phyloP scores from a whole-genome alignment of 2,888 invertebrate genomes.

The Trissolcus brochymenae region DNA sequence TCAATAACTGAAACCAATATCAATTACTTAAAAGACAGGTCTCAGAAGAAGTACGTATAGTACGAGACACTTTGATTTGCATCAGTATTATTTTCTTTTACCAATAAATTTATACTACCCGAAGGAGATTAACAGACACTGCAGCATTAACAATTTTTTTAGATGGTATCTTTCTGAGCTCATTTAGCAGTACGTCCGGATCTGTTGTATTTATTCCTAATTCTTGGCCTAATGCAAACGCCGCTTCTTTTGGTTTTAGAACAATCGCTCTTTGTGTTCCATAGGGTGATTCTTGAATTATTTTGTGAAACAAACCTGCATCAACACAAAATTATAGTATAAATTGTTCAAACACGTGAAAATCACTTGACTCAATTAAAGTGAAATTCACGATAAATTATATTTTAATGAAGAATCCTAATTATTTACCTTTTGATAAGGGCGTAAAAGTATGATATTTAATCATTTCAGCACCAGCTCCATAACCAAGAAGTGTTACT shows the following conservation, averaged over 20 bases:
- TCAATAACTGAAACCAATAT: background rate
- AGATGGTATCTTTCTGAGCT: constrained; percentile 41
- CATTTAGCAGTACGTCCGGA: constrained; percentile 63
- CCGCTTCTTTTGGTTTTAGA: constrained; percentile 60
- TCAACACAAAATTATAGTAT: too few relatives aligned
- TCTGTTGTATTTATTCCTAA: constrained; percentile 67
- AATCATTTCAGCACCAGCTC: constrained; percentile 58
- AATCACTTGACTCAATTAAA: too few relatives aligned
- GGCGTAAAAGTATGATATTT: constrained; percentile 1
- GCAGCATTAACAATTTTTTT: background rate
- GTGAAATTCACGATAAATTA: too few relatives aligned
- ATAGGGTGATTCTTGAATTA: constrained; percentile 27
- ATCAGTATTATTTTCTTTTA: background rate
- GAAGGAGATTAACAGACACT: too few relatives aligned
- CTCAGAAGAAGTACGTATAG: background rate
- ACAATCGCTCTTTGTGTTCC: constrained; percentile 1
- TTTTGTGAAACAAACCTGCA: constrained; percentile 11
- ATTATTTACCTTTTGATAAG: too few relatives aligned
- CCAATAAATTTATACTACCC: too few relatives aligned
- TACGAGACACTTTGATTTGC: background rate
- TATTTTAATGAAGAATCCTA: too few relatives aligned
- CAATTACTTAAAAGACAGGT: background rate
- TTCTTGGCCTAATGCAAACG: constrained; percentile 67
- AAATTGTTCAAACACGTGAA: too few relatives aligned
- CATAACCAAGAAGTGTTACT: constrained; percentile 64